Conservation (phyloP, 1,140 invertebrate genomes). For the Phymastichus coffea region DNA sequence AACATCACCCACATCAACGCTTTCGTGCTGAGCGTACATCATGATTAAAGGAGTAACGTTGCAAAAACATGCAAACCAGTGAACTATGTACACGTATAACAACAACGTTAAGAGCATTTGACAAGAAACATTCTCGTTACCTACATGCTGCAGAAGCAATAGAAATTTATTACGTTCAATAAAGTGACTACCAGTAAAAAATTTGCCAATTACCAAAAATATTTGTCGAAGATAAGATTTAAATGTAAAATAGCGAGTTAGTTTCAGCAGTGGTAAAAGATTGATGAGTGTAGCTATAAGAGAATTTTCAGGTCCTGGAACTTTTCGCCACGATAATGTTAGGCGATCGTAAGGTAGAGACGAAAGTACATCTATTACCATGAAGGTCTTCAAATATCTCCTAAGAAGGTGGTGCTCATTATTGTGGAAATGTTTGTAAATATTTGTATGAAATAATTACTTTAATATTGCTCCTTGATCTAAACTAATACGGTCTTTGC, state of each 20-base stretch:
- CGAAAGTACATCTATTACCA: constrained; percentile 43
- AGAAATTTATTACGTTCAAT: neutral
- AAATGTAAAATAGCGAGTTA: constrained; percentile 42
- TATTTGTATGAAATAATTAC: constrained; percentile 29
- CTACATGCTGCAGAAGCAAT: constrained; percentile 39
- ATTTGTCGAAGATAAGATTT: constrained; percentile 34
- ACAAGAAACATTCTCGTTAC: constrained; percentile 31
- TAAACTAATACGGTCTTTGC: constrained; percentile 34
- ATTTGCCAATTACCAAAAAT: constrained; percentile 37
- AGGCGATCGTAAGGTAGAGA: constrained; percentile 48
- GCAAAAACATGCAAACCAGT: constrained; percentile 48
- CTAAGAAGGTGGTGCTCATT: constrained; percentile 27
- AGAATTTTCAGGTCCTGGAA: constrained; percentile 35
- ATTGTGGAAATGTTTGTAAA: neutral
- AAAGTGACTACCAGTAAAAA: neutral
- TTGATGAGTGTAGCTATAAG: constrained; percentile 38
- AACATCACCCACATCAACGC: constrained; percentile 21
- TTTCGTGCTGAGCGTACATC: constrained; percentile 28
- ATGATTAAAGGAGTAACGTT: constrained; percentile 41
- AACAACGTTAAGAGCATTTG: constrained; percentile 38
- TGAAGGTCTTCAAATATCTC: constrained; percentile 37
- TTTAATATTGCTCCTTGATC: constrained; percentile 39
- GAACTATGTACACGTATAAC: constrained; percentile 43
- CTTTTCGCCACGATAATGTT: constrained; percentile 42
- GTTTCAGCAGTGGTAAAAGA: constrained; percentile 47